Evolutionary conservation across 2,113 vertebrate genomes (phyloP), one percentile per base, ranked within the genome.

Genomic region (Polypterus senegalus): DNA sequence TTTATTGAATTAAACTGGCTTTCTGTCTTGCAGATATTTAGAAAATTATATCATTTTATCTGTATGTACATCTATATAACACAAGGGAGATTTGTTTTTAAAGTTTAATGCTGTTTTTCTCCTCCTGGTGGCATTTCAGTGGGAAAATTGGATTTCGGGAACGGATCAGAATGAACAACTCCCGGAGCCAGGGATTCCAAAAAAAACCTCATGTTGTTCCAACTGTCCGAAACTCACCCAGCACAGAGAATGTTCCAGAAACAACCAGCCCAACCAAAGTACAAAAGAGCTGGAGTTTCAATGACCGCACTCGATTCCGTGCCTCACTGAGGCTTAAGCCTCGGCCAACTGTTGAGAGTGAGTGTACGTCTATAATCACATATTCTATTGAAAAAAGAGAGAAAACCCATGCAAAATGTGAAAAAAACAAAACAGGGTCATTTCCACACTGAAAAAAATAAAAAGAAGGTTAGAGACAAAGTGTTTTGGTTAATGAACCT

Each of bases 231-330:
- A 83, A 75, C 6, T 90, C 92, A 3, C 89, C 92, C 67, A 83
- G 78, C 64, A 82, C 85, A 1, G 94, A 97, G 80, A 92, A 93
- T 4, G n/a, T 87, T 2, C 74, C 87, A 0, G 91, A 94, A 63
- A 74, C 82, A 58, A 70, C 77, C 65, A 97, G 92, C 71, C 92
- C 94, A 2, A 89, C 83, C 63, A 97, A 96, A 72, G 94, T 98
- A 66, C 94, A 96, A 80, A 98, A 98, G 71, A 98, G 96, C 74
- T 98, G 96, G 94, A 98, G 96, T 74, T 98, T 98, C 74, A 98
- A 97, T 0, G 96, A 98, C 76, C 87, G 96, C 60, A 97, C 94
- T 0, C 89, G 94, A 0, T 94, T 98, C 73, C 91, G 94, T 3
- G 91, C 94, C 0, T 98, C 96, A 1, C 82, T 98, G 27, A 81